Conservation (phyloP, 1,140 invertebrate species). For the Melanaphis sacchari region DNA sequence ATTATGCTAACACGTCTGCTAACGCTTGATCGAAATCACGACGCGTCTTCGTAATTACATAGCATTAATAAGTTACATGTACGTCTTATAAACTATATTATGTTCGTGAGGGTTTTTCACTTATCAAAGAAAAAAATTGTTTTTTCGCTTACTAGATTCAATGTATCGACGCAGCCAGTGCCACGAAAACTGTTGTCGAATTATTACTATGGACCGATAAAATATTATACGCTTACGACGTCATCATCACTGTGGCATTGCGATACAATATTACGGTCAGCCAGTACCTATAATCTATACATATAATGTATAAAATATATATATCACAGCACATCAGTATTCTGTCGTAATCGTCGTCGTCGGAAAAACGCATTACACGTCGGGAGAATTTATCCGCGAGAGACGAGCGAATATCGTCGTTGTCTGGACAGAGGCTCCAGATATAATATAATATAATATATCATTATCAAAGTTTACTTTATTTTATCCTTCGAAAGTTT, state of each 20-base stretch:
- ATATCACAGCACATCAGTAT: background rate
- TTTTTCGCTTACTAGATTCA: background rate
- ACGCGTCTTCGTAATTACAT: background rate
- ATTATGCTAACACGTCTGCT: background rate
- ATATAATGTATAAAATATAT: background rate
- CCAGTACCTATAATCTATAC: background rate
- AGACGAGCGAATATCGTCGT: background rate
- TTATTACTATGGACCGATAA: background rate
- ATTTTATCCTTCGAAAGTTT: background rate
- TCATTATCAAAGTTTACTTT: background rate
- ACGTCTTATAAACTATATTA: background rate
- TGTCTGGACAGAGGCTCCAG: background rate
- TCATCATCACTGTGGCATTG: background rate
- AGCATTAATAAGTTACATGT: background rate
- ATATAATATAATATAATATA: background rate
- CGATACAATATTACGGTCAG: background rate
- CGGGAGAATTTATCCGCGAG: background rate
- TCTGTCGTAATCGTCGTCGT: background rate
- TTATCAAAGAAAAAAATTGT: background rate
- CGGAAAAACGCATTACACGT: background rate
- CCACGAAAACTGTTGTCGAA: background rate
- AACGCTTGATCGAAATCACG: background rate
- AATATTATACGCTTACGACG: background rate
- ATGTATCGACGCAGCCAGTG: background rate
- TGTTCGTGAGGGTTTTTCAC: background rate